Evolutionary conservation across 37 sponge, comb jelly and placozoan genomes (phyloP), one percentile per base, ranked within the genome.

Genomic region (Theonella swinhoei): DNA sequence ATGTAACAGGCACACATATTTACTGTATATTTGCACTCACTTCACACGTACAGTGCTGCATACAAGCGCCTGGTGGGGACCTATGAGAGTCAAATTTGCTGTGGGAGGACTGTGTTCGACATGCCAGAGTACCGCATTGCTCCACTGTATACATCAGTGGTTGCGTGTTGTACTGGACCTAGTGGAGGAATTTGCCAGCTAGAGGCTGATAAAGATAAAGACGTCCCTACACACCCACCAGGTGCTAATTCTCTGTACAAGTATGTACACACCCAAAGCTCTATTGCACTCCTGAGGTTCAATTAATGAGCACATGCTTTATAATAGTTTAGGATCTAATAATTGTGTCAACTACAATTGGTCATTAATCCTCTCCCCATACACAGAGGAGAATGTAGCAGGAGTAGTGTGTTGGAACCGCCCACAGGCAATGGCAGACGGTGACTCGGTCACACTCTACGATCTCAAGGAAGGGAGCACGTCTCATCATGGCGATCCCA

Each of bases 401-500:
- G 95, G 95, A 7, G 59, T 85, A 0, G 26, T 70, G 17, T 25
- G 85, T 59, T 95, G 95, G 95, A 37, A 60, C 60, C 36, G 80
- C 4, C 85, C 83, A n/a, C 82, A 83, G 22, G 54, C 71, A 11
- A 29, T 42, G 20, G 89, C 90, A 31, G 88, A 83, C 34, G 95
- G 95, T 0, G 64, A 72, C 0, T 88, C 95, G 1, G 87, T 91
- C 2, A 87, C 95, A 5, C 87, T 95, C 63, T 95, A 91, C 68
- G 95, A 95, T 24, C 79, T 79, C 47, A 82, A 85, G 22, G 33
- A 64, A 0, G 35, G 68, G 0, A 74, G 70, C 39, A 41, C 65
- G 25, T 65, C 85, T 4, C 95, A 87, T 32, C 69, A 80, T n/a
- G 95, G 95, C 0, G 92, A 95, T 63, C 95, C 95, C 34, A 91